Conservation (phyloP, 2,113 vertebrate species). For the Microtus ochrogaster region DNA sequence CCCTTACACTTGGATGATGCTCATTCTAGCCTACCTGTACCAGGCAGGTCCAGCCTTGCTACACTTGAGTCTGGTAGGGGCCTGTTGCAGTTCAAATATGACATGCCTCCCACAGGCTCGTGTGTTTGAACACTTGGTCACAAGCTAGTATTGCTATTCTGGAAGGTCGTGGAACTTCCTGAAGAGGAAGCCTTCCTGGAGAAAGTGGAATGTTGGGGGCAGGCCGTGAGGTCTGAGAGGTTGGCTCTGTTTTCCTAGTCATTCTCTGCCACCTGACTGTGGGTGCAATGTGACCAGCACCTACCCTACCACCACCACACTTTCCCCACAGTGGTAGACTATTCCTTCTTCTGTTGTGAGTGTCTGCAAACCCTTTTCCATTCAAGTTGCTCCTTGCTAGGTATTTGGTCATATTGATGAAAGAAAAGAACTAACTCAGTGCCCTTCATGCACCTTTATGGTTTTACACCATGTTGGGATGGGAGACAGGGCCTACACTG, state of each 20-base stretch:
- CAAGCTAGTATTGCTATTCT: not conserved
- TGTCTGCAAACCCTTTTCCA: not conserved
- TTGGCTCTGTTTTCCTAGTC: not conserved
- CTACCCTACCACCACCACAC: fast-evolving
- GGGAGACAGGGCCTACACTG: no score
- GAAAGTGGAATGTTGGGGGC: not conserved
- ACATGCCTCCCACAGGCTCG: not conserved
- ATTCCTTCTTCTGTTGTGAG: not conserved
- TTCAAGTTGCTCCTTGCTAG: not conserved
- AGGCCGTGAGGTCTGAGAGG: not conserved
- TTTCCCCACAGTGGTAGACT: not conserved
- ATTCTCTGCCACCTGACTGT: not conserved
- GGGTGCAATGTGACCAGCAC: not conserved
- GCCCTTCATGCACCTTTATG: no score
- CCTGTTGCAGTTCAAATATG: not conserved
- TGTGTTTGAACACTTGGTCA: no score
- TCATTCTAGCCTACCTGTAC: not conserved
- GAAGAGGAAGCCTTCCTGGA: not conserved
- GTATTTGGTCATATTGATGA: not conserved
- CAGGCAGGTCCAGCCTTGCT: not conserved
- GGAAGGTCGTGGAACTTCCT: not conserved
- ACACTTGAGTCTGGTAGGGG: no score
- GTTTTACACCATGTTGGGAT: not conserved
- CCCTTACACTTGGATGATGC: no score
- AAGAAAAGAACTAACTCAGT: not conserved